Conservation (phyloP, 2,113 vertebrate species). For the Climacteris rufus region DNA sequence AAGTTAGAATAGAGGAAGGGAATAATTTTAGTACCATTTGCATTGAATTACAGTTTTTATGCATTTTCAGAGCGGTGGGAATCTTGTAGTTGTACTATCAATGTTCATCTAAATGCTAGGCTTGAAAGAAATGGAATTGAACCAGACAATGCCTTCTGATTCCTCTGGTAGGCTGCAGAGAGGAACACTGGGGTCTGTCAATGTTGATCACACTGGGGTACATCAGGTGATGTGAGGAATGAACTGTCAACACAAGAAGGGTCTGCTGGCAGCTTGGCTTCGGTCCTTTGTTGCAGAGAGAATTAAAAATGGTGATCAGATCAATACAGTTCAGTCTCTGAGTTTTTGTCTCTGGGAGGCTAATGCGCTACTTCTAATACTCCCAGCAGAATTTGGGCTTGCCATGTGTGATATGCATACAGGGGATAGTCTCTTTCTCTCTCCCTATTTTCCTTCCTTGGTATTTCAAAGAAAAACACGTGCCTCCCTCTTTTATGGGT, state of each 20-base stretch:
- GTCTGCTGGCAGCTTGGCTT: not conserved
- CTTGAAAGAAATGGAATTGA: not conserved
- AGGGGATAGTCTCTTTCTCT: not conserved
- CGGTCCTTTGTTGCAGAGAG: not conserved
- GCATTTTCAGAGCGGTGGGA: slow-evolving; percentile 2
- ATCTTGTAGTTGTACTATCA: slow-evolving; percentile 18
- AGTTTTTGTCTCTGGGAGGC: not conserved
- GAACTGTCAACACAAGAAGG: not conserved
- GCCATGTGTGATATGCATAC: not conserved
- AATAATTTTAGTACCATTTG: slow-evolving; percentile 18
- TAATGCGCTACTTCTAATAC: not conserved
- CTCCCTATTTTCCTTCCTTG: not conserved
- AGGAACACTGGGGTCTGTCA: not conserved
- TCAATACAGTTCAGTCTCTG: not conserved
- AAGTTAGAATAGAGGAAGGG: not conserved
- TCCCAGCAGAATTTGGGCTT: not conserved
- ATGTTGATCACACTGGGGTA: accelerated
- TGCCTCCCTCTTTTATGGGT: not conserved
- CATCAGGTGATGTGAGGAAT: accelerated
- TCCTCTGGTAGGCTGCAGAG: not conserved
- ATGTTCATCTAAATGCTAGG: not conserved
- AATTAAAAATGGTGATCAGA: not conserved
- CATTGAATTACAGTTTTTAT: not conserved
- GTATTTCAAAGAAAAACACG: not conserved
- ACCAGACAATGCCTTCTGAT: not conserved